A percentile compares a stretch with the other conserved stretches of the same genome.
Conservation (phyloP, 2,113 vertebrate genomes). For the Panthera tigris region DNA sequence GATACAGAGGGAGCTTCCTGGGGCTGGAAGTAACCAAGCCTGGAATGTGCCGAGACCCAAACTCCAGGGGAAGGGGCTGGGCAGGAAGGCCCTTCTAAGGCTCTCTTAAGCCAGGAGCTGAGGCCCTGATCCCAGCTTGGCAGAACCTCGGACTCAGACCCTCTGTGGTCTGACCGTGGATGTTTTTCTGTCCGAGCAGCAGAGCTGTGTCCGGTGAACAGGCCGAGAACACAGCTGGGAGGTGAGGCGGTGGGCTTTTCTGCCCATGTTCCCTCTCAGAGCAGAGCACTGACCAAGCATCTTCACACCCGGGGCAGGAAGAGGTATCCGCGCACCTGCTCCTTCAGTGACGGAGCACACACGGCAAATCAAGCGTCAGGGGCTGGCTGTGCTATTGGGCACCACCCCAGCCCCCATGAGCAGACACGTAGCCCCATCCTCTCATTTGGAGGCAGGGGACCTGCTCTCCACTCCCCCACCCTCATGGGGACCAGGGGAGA, state of each 20-base stretch:
- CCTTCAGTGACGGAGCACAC: fast-evolving
- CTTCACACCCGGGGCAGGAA: not conserved
- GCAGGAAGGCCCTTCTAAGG: not conserved
- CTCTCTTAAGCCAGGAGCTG: not conserved
- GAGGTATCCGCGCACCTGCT: fast-evolving
- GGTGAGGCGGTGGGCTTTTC: not conserved
- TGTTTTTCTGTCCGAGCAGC: not conserved
- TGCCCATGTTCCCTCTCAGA: not conserved
- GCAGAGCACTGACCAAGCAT: fast-evolving
- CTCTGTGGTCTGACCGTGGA: fast-evolving
- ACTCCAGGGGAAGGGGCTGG: not conserved
- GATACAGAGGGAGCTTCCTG: not conserved
- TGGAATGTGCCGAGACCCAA: not conserved
- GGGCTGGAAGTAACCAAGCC: not conserved
- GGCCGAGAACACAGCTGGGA: not conserved
- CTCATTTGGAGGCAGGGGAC: not conserved
- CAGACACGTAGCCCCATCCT: not conserved
- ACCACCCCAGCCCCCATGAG: not conserved
- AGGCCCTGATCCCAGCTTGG: not conserved
- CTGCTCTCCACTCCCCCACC: not conserved
- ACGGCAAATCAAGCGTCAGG: fast-evolving
- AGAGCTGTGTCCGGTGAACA: not conserved
- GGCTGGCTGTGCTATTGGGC: not conserved
- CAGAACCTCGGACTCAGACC: not conserved
- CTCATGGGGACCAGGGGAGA: not conserved